These are phyloP conservation scores for Callinectes sapidus DNA, from an alignment of 2,888 invertebrate species.

Conservation along the genomic window DNA sequence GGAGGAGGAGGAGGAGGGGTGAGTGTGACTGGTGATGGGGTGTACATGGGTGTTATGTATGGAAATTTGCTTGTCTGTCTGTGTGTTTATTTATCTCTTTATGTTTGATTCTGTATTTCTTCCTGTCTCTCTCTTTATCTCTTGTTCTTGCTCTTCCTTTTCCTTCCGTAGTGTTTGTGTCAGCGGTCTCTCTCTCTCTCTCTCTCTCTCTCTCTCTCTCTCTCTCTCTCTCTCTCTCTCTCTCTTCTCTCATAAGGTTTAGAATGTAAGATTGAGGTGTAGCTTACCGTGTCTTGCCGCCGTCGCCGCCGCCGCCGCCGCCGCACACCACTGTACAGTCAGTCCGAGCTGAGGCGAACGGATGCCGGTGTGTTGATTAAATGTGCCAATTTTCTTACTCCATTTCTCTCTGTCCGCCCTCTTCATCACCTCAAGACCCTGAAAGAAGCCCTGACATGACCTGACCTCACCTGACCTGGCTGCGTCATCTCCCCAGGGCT, in stretches of 20 bases:
- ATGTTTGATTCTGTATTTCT: not conserved
- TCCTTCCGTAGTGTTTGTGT: no score
- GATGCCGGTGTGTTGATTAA: not conserved
- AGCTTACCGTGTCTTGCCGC: no score
- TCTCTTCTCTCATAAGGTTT: not conserved
- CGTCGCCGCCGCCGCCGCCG: not conserved
- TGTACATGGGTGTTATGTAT: not conserved
- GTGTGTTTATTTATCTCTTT: not conserved
- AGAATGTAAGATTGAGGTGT: not conserved
- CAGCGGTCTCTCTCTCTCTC: constrained; percentile 31
- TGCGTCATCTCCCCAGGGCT: no score
- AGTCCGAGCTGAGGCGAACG: not conserved
- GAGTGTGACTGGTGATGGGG: not conserved
- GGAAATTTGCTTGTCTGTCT: not conserved
- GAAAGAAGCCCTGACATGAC: not conserved
- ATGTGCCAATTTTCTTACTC: constrained; percentile 15
- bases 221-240: not conserved
- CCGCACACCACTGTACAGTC: not conserved
- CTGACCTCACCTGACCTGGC: not conserved
- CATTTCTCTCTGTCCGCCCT: not conserved
- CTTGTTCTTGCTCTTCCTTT: no score
- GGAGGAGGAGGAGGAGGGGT: constrained; percentile 18
- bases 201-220: not conserved
- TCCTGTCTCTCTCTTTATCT: constrained; percentile 25
- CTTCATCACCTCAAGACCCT: not conserved